A percentile compares a stretch with the other conserved stretches of the same genome.
Conservation (phyloP, 2,113 vertebrate genomes). For the Ctenomys sociabilis region DNA sequence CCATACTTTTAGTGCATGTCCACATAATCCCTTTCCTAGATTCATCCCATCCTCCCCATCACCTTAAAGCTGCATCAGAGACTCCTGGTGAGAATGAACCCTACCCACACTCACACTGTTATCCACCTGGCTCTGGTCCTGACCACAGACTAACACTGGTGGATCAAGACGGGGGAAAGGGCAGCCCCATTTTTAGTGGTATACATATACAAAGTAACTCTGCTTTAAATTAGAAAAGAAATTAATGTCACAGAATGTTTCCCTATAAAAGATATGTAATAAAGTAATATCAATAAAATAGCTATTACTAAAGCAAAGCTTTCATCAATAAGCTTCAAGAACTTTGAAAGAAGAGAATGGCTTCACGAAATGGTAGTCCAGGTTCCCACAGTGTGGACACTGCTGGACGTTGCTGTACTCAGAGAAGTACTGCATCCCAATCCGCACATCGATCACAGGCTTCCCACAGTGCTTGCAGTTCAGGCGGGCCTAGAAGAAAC, state of each 20-base stretch:
- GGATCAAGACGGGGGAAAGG: conserved; percentile 47
- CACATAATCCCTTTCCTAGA: conserved; percentile 8
- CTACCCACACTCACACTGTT: not conserved
- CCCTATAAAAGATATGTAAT: conserved; percentile 90
- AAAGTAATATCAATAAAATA: conserved; percentile 92
- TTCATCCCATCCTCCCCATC: not conserved
- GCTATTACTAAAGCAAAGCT: conserved; percentile 94
- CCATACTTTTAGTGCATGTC: not conserved
- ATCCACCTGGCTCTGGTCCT: not conserved
- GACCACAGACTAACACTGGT: conserved; percentile 37
- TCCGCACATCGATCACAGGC: conserved; percentile 97
- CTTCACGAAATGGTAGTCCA: conserved; percentile 99
- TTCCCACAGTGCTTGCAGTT: conserved; percentile 99
- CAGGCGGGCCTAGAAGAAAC: conserved; percentile 92
- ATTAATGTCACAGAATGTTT: conserved; percentile 87
- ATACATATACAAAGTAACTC: conserved; percentile 85
- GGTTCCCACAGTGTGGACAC: conserved; percentile 99
- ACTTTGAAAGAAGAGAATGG: conserved; percentile 99
- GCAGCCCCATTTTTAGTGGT: conserved; percentile 81
- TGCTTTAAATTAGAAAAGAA: conserved; percentile 89
- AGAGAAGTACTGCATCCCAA: conserved; percentile 99
- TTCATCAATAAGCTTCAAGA: conserved; percentile 99
- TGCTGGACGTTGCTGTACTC: conserved; percentile 99
- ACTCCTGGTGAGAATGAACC: not conserved
- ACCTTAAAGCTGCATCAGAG: conserved; percentile 14